Evolutionary conservation across 2,797 vertebrate species (phyloP), one percentile per base, ranked within the genome.

Genomic region (Gila robusta): DNA sequence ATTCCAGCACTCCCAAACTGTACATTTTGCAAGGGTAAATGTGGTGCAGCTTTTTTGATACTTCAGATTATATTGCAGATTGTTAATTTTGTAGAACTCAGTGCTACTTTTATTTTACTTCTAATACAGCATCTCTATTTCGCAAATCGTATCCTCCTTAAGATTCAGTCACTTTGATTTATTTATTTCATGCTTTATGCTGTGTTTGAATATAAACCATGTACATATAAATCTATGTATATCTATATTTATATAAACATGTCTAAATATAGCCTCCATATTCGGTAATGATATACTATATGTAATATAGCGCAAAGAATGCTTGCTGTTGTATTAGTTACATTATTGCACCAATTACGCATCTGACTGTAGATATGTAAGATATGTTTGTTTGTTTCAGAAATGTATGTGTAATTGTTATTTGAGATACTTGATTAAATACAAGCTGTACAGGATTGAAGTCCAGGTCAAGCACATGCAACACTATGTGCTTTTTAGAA

Each of bases 1-100:
- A 98, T 98, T 98, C 98, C 98, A 98, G 96, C 95, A 96, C 92
- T 92, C 96, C 95, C 96, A 97, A 96, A 96, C 96, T 95, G 96
- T 96, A 96, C 93, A 96, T 95, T 92, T 91, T 95, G 95, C 97
- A 97, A 66, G 96, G 96, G 95, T 96, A 95, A 95, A 94, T 92
- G 94, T 96, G 96, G 94, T 95, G 94, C 96, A 97, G 96, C 95
- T 95, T 94, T 96, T 96, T 95, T 95, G 94, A 96, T 95, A 96
- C 95, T 93, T 91, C 93, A 94, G 94, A 93, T 91, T 91, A 87
- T 94, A 94, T 93, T 92, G 92, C 92, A 91, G 91, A 77, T 84
- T 86, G 76, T 79, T 82, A 16, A 73, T 83, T 88, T 92, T 94
- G 91, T 94, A 93, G 93, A 85, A 86, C 72, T 86, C 78, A 56